Base-by-base conservation (phyloP, 2,888 invertebrate species). In the Drosophila incognita region DNA sequence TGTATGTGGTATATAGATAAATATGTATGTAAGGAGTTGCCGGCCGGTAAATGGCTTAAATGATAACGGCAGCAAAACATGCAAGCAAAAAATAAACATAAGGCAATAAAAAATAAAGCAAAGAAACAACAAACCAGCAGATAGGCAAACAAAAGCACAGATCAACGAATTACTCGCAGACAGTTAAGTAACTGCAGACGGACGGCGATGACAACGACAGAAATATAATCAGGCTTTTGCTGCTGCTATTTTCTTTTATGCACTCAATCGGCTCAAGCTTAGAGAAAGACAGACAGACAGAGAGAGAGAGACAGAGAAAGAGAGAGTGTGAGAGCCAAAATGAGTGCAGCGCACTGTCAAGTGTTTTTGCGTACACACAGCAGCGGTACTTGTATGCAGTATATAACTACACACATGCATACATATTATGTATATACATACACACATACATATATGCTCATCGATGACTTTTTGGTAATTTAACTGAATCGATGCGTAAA, bases 401-500 rank as follows among this genome's bases (percentile, higher is more conserved):
- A n/a, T 35, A 46, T 24, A 46, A 46, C 7, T 15, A 11, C 21
- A 15, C 33, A n/a, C 31, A 15, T 24, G 11, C 36, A 13, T 13
- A 4, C 2, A 13, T 46, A 38, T 18, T 63, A 27, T 38, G 18
- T 13, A 24, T 21, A 11, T 52, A 13, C 18, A 29, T 10, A 31
- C 24, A 21, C n/a, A 38, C 31, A 36, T 18, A 7, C 46, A 40
- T 58, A n/a, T n/a, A 35, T 40, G 40, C 53, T 52, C 35, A 61
- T 74, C 75, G 74, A 69, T 82, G 82, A 74, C 66, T 79, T 46
- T 59, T 59, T 70, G 66, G 62, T 73, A 81, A 88, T 86, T 84
- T 90, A 73, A 61, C 81, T 72, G 89, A 89, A 90, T 89, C 90
- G 79, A 75, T 76, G 87, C 74, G 87, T 85, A 85, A 89, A 85